Base-by-base conservation (phyloP, 1,140 invertebrate genomes). In the Calosoma granatense region DNA sequence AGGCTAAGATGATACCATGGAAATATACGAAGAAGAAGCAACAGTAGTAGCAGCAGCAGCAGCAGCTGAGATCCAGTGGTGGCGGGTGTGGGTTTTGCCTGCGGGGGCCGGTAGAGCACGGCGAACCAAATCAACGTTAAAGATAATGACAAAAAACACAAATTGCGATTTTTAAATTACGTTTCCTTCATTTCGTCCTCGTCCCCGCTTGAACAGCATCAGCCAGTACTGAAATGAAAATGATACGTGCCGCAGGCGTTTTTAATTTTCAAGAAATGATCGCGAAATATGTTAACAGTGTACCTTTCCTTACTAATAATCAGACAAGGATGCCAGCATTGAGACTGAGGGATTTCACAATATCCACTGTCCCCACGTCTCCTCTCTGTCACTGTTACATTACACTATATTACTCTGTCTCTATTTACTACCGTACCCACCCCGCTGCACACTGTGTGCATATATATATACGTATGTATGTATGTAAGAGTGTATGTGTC, bases 241-340 rank as follows among this genome's bases (percentile, higher is more conserved):
- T 67, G 65, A 67, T 66, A 66, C 63, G 64, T 65, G 67, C 67
- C 61, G 30, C 58, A 54, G 67, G 67, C 65, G 63, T 68, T 68
- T 68, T 68, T 68, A 68, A 68, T 68, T 68, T 68, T 68, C 67
- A 62, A 67, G 65, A 68, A 67, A 68, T 66, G 66, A 68, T 68
- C 66, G 66, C 64, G 65, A 60, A 65, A 62, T 47, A 47, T 36
- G 64, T 65, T 65, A 63, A 64, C 65, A 60, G 64, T 65, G 9
- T 47, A 9, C 41, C 9, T 47, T 17, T 12, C 41, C 41, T 47
- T 47, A 47, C 41, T 47, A 47, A 47, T 47, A 47, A 47, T 47
- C 6, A 47, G 41, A 47, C 6, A 47, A 17, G 17, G 41, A 47
- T 47, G 17, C 3, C 26, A n/a, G 6, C 26, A 36, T 36, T 36